Base-by-base conservation (phyloP, 2,113 vertebrate genomes). In the Apodemus sylvaticus region DNA sequence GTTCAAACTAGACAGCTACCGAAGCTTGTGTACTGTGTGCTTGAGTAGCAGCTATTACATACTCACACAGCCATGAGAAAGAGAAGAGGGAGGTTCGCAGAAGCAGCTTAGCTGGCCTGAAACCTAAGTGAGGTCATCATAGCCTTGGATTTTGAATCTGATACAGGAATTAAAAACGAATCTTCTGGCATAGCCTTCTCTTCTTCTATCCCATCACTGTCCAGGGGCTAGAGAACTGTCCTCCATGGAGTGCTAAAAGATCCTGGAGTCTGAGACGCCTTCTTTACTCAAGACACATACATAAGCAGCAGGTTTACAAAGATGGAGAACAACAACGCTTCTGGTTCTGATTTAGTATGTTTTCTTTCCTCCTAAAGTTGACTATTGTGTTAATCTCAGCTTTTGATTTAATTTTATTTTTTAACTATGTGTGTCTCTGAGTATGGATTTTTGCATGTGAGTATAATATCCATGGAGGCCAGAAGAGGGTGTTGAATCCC, bases 351-450 rank as follows among this genome's bases (percentile, higher is more conserved):
- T 88, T 64, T 55, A 31, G 62, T 58, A 20, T 45, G 19, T 10
- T 94, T 89, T 34, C 4, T 68, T 88, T 51, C 62, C 5, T n/a
- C 66, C 48, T 29, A 14, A 60, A 66, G 86, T 83, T 58, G 24
- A 39, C 55, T 89, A 55, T 82, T 70, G 11, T 60, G 51, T 53
- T 60, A 55, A 58, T 92, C 71, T 36, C 24, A 90, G 64, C 55
- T 96, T 86, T 92, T 76, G 88, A 92, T 88, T 68, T 89, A 45
- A 31, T 45, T 85, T 64, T 45, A 64, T 31, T 85, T 31, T 86
- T 48, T 62, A 42, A 60, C 14, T 17, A 62, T 8, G 7, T 31
- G n/a, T 85, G 14, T 11, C 45, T 83, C 81, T 64, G 82, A 45
- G 26, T 42, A 14, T 64, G 82, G 39, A 19, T 64, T 85, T 85